Percentiles rank a stretch among this genome's conserved stretches.
phyloP scores from a whole-genome alignment of 2,113 vertebrate genomes.

The Zosterops hypoxanthus region DNA sequence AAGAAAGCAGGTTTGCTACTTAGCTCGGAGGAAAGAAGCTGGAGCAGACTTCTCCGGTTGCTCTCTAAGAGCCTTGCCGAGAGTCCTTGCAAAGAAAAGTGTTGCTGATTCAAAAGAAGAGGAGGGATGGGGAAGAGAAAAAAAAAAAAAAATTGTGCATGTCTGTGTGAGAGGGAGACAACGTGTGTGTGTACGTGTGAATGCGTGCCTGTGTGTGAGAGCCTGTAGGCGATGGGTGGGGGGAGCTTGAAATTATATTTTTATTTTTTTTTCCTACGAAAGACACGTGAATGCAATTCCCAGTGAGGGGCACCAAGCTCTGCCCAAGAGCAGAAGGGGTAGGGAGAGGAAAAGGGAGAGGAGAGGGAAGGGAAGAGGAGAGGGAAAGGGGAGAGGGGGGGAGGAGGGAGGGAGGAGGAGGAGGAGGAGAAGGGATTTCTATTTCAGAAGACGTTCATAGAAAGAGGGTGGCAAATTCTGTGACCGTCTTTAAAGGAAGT shows the following conservation, averaged over 20 bases:
- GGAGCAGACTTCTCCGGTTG: constrained; percentile 62
- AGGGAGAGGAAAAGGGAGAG: not conserved
- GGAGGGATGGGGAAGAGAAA: not conserved
- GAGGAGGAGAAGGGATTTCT: not conserved
- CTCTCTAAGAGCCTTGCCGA: constrained; percentile 17
- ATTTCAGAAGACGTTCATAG: not conserved
- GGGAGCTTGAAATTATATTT: not conserved
- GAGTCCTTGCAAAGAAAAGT: not conserved
- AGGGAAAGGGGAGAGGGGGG: too few species aligned
- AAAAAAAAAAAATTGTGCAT: not conserved
- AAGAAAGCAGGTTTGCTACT: constrained; percentile 7
- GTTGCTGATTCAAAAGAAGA: constrained; percentile 2
- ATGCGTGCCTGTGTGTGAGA: not conserved
- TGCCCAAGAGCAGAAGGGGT: not conserved
- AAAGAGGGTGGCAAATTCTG: constrained; percentile 25
- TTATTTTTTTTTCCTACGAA: not conserved
- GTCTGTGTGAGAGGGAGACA: not conserved
- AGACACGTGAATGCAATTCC: constrained; percentile 24
- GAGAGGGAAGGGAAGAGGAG: too few species aligned
- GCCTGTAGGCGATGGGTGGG: not conserved
- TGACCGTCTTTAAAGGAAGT: constrained; percentile 36
- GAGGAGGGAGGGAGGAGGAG: not conserved
- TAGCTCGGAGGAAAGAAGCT: constrained; percentile 5
- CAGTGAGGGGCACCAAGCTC: not conserved
- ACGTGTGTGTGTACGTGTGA: not conserved